Evolutionary conservation across 2,797 vertebrate species (phyloP), one percentile per base, ranked within the genome.

Genomic region (Rhabdophis nuchalis): DNA sequence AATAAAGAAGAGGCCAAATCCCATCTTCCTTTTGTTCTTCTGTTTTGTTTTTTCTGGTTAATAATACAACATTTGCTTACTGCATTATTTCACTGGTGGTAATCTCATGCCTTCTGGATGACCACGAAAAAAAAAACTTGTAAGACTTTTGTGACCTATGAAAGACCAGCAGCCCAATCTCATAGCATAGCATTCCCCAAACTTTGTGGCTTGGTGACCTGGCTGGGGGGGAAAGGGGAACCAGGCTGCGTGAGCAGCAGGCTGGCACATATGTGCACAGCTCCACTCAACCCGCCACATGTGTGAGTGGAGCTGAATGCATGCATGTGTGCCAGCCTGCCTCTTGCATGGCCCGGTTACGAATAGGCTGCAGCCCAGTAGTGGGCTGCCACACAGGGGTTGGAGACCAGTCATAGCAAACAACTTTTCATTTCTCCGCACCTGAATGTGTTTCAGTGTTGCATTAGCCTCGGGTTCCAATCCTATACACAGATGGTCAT

Each of bases 101-200:
- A 82, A 57, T 56, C 46, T 5, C 27, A 61, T 13, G 23, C 9
- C 54, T 90, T 60, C 8, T 36, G 64, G 29, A 57, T 86, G 88
- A 16, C 41, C 4, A 58, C 53, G 53, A 91, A 27, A 20, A 29
- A 68, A 4, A 25, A 36, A 77, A 36, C 3, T 10, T 77, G 72
- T 46, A 82, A 82, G 36, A 12, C 46, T 82, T 82, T 25, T 25
- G 61, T 90, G 54, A 95, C 56, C 68, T 50, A 41, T 85, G 94
- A 56, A 57, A 50, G 94, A 36, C 87, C 91, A 91, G 52, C 18
- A 90, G 23, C 36, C 18, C 58, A 60, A 29, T 46, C 32, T 85
- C 41, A 90, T 9, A 64, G 60, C 60, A n/a, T 64, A 64, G 60
- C 0, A 0, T 4, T 64, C 60, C 27, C 60, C 60, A 64, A 64